Percentiles rank a stretch among this genome's conserved stretches.
Conservation (phyloP, 2,797 vertebrate genomes). For the Silurus aristotelis region DNA sequence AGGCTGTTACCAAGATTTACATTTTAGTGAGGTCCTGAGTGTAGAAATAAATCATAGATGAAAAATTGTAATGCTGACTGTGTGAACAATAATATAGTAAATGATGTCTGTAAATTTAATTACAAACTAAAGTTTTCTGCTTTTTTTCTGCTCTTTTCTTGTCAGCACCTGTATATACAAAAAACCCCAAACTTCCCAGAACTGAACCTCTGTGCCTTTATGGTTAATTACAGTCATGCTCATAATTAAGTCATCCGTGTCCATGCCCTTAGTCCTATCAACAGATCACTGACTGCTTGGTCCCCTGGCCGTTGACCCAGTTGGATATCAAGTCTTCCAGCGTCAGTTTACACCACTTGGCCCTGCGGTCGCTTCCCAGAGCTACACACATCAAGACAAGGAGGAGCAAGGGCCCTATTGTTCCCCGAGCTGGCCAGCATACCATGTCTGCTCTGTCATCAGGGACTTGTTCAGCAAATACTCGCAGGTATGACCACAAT, state of each 20-base stretch:
- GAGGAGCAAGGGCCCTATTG: constrained; percentile 62
- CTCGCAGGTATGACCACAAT: constrained; percentile 57
- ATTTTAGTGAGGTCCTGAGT: neutral
- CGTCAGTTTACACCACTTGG: constrained; percentile 54
- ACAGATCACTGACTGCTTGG: constrained; percentile 33
- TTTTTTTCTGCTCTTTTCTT: neutral
- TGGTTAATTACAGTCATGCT: constrained; percentile 17
- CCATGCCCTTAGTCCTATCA: constrained; percentile 31
- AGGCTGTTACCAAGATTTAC: neutral
- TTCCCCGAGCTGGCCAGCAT: constrained; percentile 55
- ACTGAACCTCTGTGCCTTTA: neutral
- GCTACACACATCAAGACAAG: constrained; percentile 49
- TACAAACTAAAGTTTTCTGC: neutral
- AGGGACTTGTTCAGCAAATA: constrained; percentile 62
- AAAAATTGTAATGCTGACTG: neutral
- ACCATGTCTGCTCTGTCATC: constrained; percentile 61
- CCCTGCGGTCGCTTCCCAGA: constrained; percentile 51
- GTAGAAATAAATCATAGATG: neutral
- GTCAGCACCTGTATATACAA: neutral
- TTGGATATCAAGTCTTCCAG: constrained; percentile 50
- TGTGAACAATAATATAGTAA: neutral
- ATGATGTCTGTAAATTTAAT: neutral
- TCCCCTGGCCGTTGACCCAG: constrained; percentile 50
- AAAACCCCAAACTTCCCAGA: neutral
- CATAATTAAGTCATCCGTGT: constrained; percentile 35